Percentiles rank a stretch among this genome's conserved stretches.
phyloP scores from a whole-genome alignment of 1,140 invertebrate genomes.

The Zaprionus ornatus region DNA sequence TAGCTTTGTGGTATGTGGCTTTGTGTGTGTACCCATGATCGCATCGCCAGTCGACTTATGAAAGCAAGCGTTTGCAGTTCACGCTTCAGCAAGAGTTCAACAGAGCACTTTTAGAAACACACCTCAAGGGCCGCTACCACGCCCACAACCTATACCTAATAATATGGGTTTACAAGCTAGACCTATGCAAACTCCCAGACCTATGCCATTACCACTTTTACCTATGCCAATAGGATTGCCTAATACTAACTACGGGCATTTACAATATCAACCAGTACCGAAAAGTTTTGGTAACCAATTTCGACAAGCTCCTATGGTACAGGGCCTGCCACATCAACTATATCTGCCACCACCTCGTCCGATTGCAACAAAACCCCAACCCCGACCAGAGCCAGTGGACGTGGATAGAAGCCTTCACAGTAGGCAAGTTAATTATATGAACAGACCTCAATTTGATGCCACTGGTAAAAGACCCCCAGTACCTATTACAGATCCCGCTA shows the following conservation, averaged over 20 bases:
- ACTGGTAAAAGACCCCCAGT: slow-evolving; percentile 8
- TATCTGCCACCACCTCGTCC: not conserved
- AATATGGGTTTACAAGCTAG: not conserved
- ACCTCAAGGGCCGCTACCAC: too few species aligned
- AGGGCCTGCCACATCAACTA: not conserved
- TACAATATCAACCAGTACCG: not conserved
- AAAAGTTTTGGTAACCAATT: not conserved
- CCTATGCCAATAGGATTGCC: not conserved
- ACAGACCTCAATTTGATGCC: slow-evolving; percentile 2
- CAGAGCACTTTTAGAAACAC: too few species aligned
- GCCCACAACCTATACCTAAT: not conserved
- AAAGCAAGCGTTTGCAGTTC: too few species aligned
- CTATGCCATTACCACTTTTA: not conserved
- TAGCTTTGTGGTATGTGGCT: too few species aligned
- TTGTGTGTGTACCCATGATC: too few species aligned
- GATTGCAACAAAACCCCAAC: not conserved
- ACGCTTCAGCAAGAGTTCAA: too few species aligned
- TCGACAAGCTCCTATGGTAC: not conserved
- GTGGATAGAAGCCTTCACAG: not conserved
- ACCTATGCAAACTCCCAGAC: not conserved
- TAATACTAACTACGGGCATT: not conserved
- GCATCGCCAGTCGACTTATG: too few species aligned
- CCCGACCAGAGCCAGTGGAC: not conserved
- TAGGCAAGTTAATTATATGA: slow-evolving; percentile 19
- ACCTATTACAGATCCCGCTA: not conserved